phyloP scores from a whole-genome alignment of 2,888 invertebrate species.

The Oxytorus armatus region DNA sequence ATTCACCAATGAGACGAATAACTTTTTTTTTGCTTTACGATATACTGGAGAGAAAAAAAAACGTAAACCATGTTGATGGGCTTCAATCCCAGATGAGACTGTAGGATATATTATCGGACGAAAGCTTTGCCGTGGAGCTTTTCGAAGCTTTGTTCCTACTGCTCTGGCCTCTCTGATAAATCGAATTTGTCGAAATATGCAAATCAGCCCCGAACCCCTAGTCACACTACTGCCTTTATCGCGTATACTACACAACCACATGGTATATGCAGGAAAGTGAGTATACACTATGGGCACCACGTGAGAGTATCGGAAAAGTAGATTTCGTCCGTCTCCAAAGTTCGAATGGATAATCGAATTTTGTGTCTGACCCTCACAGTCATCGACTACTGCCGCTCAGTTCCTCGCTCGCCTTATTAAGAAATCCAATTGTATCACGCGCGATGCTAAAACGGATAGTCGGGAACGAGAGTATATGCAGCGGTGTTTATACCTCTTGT shows the following conservation, averaged over 20 bases:
- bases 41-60: background rate
- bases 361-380: constrained; percentile 45
- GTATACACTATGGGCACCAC: too few species aligned
- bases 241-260: background rate
- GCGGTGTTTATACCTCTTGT: background rate
- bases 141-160: constrained; percentile 70
- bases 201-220: constrained; percentile 68
- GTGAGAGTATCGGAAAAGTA: constrained; percentile 48
- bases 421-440: constrained; percentile 49
- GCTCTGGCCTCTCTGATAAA: constrained; percentile 66
- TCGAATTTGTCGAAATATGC: constrained; percentile 77
- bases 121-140: constrained; percentile 16
- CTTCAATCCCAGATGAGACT: background rate
- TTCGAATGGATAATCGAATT: constrained; percentile 57
- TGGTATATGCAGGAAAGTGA: background rate
- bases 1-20: too few species aligned
- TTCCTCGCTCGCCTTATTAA: constrained; percentile 34
- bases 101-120: background rate
- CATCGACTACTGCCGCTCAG: constrained; percentile 23
- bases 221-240: background rate
- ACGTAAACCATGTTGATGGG: background rate
- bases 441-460: constrained; percentile 29
- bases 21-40: background rate
- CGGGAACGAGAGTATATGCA: constrained; percentile 25
- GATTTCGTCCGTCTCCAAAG: constrained; percentile 47